phyloP scores from a whole-genome alignment of 2,113 vertebrate species.

The Sphaerodactylus townsendi region DNA sequence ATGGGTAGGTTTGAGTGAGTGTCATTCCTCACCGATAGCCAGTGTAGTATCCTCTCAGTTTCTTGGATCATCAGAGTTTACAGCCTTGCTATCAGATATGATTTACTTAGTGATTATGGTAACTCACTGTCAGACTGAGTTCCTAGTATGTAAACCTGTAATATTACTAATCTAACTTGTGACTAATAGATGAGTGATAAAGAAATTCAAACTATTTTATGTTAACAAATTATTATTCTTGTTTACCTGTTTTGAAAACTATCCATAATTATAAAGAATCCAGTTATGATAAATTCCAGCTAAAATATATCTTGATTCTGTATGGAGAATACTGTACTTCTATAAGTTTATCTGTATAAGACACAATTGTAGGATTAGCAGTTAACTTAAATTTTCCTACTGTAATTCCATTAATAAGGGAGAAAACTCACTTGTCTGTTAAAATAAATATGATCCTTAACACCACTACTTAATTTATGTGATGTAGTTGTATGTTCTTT shows the following conservation, averaged over 20 bases:
- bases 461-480: not conserved
- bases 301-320: not conserved
- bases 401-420: not conserved
- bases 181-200: not conserved
- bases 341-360: not conserved
- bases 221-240: not conserved
- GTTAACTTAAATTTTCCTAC: not conserved
- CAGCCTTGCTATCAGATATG: too few relatives aligned
- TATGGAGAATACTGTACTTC: not conserved
- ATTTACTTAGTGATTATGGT: too few relatives aligned
- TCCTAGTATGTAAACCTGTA: not conserved
- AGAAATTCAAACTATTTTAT: not conserved
- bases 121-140: not conserved
- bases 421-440: not conserved
- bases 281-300: not conserved
- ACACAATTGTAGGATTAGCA: not conserved
- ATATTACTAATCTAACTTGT: not conserved
- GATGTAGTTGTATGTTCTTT: not conserved
- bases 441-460: not conserved
- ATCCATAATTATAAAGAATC: not conserved
- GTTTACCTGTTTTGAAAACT: not conserved
- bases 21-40: too few relatives aligned
- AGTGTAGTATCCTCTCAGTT: too few relatives aligned
- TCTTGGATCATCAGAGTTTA: too few relatives aligned
- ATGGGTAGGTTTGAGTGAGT: too few relatives aligned